Evolutionary conservation across 2,888 invertebrate genomes (phyloP), one percentile per base, ranked within the genome.

Genomic region (Antheraea yamamai): DNA sequence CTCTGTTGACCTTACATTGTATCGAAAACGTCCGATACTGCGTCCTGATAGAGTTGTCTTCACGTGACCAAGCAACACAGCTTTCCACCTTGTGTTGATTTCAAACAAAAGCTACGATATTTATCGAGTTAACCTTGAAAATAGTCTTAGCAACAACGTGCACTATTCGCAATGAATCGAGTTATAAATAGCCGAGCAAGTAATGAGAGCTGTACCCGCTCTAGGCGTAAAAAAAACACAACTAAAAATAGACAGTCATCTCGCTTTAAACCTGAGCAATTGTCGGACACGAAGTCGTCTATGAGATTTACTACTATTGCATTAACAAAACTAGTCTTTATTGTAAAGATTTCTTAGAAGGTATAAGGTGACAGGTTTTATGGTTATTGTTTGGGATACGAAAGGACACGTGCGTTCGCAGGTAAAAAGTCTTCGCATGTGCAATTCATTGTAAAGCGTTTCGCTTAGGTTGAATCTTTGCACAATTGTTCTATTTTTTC

Each of bases 351-450:
- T 47, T 47, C n/a, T 66, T 66, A 66, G 64, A 30, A 16, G 64
- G 80, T 66, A 66, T 30, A 30, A 16, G 64, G 80, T 82, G 83
- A 83, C 85, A 81, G 82, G 81, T 83, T 68, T 68, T 77, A 73
- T 86, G 86, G 86, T 87, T 87, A 87, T 87, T 88, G 85, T 87
- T 83, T 82, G 86, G 78, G 91, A 91, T 90, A 91, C 89, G 91
- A 92, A 92, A 82, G 91, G 92, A 94, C 94, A 95, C 94, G 95
- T 94, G 95, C 93, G 92, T 89, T 84, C 81, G 90, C 94, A 94
- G 94, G 94, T 94, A 94, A 88, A 88, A 78, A 80, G 81, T 39
- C 70, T 80, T 89, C 85, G 90, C 93, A 93, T 93, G 94, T 94
- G 94, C 92, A 93, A 88, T 84, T 83, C 84, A 92, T 93, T 94